Evolutionary conservation across 2,113 vertebrate genomes (phyloP).

Genomic region (Sturnus vulgaris): DNA sequence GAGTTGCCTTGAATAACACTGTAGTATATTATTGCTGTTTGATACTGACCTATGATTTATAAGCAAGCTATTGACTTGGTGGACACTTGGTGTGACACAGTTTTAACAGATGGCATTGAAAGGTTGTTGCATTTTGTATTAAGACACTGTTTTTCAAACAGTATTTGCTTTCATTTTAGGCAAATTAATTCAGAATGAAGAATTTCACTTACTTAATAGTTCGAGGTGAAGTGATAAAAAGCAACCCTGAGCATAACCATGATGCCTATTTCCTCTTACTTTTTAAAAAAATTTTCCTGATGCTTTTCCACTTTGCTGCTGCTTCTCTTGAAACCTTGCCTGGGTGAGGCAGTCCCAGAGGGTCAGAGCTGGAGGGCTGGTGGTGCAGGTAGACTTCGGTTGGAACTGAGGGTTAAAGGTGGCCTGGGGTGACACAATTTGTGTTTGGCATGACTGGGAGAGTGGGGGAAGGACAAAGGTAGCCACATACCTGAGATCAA

Average conservation of each 20-base stretch:
- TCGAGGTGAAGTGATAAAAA: not conserved
- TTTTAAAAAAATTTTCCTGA: not conserved
- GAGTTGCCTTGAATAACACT: not conserved
- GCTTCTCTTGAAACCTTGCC: not conserved
- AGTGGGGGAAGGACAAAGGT: not conserved
- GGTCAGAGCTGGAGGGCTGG: not conserved
- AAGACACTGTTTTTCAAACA: not conserved
- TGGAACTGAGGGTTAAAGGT: not conserved
- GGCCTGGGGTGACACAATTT: not conserved
- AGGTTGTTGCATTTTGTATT: not conserved
- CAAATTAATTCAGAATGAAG: not conserved
- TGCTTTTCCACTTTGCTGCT: not conserved
- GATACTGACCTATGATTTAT: not conserved
- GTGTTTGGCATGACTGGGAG: not conserved
- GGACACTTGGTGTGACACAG: not conserved
- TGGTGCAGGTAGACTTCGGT: not conserved
- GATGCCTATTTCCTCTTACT: fast-evolving
- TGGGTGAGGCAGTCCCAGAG: no score
- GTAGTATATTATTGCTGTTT: not conserved
- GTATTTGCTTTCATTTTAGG: not conserved
- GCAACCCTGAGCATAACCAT: fast-evolving
- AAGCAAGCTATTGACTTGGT: not conserved
- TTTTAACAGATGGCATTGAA: not conserved
- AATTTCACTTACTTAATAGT: not conserved
- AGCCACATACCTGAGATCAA: not conserved